phyloP scores from a whole-genome alignment of 2,113 vertebrate genomes.

The Corythoichthys intestinalis region DNA sequence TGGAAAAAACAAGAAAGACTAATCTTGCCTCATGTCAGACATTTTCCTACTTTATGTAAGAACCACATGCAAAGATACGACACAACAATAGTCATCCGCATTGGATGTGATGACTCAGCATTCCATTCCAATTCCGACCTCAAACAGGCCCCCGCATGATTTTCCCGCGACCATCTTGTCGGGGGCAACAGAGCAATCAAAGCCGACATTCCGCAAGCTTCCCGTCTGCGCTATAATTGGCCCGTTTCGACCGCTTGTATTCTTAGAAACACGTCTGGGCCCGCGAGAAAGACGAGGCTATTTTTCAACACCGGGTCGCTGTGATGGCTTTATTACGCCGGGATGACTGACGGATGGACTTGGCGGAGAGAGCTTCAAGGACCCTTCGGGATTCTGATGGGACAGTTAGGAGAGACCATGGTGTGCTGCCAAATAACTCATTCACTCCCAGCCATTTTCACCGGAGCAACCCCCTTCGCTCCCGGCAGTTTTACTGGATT shows the following conservation, averaged over 20 bases:
- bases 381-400: conserved; percentile 26
- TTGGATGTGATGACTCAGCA: too few species aligned
- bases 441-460: too few species aligned
- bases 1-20: conserved; percentile 17
- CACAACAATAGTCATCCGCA: too few species aligned
- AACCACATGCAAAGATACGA: too few species aligned
- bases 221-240: conserved; percentile 45
- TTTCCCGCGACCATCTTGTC: conserved; percentile 25
- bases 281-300: conserved; percentile 41
- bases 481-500: too few species aligned
- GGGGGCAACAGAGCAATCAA: conserved; percentile 26
- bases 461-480: too few species aligned
- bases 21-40: too few species aligned
- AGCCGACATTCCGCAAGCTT: conserved; percentile 44
- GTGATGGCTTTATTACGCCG: conserved; percentile 38
- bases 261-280: conserved; percentile 44
- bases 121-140: too few species aligned
- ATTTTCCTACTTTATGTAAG: too few species aligned
- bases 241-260: conserved; percentile 46
- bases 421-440: not conserved
- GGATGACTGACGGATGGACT: conserved; percentile 23
- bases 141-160: not conserved
- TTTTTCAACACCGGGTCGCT: conserved; percentile 34
- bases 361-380: conserved; percentile 33
- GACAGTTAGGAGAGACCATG: conserved; percentile 4